phyloP scores from a whole-genome alignment of 2,888 invertebrate genomes.

The Drosophila crucigera region DNA sequence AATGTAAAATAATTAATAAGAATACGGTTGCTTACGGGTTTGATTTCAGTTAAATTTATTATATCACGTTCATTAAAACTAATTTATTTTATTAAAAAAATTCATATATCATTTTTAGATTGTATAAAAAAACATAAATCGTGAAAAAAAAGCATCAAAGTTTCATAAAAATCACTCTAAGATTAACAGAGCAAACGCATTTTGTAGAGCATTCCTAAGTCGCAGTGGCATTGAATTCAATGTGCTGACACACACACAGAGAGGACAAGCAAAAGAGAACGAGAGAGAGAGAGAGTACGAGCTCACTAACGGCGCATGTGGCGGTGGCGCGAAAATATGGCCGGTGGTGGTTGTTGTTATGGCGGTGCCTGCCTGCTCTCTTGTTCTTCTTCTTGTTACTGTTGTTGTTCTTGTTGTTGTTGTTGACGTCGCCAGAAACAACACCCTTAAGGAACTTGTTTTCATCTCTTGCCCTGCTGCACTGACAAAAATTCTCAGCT shows the following conservation, averaged over 20 bases:
- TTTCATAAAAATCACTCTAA: neutral
- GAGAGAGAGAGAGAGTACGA: constrained; percentile 30
- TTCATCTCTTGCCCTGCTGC: constrained; percentile 66
- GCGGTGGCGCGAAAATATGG: constrained; percentile 78
- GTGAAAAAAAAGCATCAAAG: neutral
- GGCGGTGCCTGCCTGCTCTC: constrained; percentile 16
- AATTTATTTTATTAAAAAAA: neutral
- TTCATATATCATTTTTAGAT: neutral
- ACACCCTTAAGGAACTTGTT: constrained; percentile 78
- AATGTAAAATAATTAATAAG: neutral
- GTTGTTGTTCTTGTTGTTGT: constrained; percentile 14
- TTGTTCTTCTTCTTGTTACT: neutral
- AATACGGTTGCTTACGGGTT: neutral
- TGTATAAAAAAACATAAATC: neutral
- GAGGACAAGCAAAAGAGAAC: constrained; percentile 29
- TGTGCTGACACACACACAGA: constrained; percentile 32
- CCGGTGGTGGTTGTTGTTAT: constrained; percentile 59
- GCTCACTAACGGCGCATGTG: constrained; percentile 72
- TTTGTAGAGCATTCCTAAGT: constrained; percentile 31
- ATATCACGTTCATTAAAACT: neutral
- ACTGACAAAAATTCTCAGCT: constrained; percentile 65
- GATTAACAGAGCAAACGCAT: neutral
- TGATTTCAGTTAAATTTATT: neutral
- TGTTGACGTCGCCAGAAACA: constrained; percentile 45
- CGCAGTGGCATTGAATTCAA: constrained; percentile 1